Conservation (phyloP, 1,140 invertebrate species). For the Phymorhynchus buccinoides region DNA sequence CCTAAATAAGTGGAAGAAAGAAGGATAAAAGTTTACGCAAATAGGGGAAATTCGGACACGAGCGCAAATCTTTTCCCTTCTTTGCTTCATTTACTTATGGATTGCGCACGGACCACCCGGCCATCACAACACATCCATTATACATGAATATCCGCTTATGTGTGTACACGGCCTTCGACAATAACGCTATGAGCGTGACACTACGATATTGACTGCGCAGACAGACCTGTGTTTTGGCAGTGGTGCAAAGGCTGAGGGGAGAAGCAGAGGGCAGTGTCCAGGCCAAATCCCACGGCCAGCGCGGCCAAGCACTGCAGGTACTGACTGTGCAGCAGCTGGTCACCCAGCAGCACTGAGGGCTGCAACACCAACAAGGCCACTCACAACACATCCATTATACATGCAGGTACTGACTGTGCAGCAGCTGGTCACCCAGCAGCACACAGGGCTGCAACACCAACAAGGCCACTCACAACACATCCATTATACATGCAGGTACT, state of each 20-base stretch:
- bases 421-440: constrained; percentile 78
- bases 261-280: constrained; percentile 78
- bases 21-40: too few species aligned
- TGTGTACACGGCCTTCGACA: too few species aligned
- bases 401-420: constrained; percentile 80
- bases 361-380: constrained; percentile 46
- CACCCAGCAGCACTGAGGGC: constrained; percentile 76
- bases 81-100: too few species aligned
- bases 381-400: too few species aligned
- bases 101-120: too few species aligned
- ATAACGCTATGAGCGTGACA: too few species aligned
- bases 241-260: constrained; percentile 71
- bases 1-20: too few species aligned
- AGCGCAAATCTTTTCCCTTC: too few species aligned
- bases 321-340: constrained; percentile 78
- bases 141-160: too few species aligned
- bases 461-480: not conserved
- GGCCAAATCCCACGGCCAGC: constrained; percentile 76
- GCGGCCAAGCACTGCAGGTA: constrained; percentile 79
- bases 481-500: too few species aligned
- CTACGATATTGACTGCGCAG: not conserved
- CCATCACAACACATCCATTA: too few species aligned
- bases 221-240: constrained; percentile 33
- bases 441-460: constrained; percentile 68
- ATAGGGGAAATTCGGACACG: too few species aligned